Percentiles rank a stretch among this genome's conserved stretches.
phyloP scores from a whole-genome alignment of 2,888 invertebrate species.

The Drosophila paranaensis region DNA sequence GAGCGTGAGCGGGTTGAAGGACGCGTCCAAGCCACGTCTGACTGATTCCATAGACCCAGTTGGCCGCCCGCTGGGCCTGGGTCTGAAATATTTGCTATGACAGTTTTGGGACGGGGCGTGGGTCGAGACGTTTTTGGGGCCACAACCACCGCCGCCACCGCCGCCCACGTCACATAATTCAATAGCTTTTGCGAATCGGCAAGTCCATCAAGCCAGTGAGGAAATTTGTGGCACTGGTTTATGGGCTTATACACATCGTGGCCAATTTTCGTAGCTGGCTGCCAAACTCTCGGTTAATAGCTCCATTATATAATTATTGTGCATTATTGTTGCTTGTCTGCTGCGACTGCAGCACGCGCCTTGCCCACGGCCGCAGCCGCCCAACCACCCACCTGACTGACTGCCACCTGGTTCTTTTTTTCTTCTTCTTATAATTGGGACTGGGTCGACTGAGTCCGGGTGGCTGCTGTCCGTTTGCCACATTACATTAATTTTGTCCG shows the following conservation, averaged over 20 bases:
- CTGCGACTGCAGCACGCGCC: constrained; percentile 38
- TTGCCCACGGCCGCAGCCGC: background rate
- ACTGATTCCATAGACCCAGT: constrained; percentile 44
- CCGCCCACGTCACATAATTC: constrained; percentile 39
- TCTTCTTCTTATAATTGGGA: constrained; percentile 18
- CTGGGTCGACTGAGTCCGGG: constrained; percentile 24
- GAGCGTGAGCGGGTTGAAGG: constrained; percentile 48
- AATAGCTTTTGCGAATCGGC: constrained; percentile 62
- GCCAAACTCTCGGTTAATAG: constrained; percentile 57
- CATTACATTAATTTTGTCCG: constrained; percentile 58
- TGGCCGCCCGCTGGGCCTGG: constrained; percentile 11
- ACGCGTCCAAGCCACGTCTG: constrained; percentile 56
- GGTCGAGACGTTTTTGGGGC: constrained; percentile 7
- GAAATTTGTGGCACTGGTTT: constrained; percentile 63
- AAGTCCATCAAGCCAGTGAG: constrained; percentile 63
- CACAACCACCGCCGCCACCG: background rate
- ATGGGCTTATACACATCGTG: constrained; percentile 51
- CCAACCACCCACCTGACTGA: background rate
- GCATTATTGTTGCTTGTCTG: constrained; percentile 60
- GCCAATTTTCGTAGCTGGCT: constrained; percentile 55
- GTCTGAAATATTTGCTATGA: constrained; percentile 57
- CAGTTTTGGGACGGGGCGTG: constrained; percentile 49
- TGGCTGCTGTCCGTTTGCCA: constrained; percentile 50
- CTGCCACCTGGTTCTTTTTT: constrained; percentile 20
- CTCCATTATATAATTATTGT: constrained; percentile 78